phyloP scores from a whole-genome alignment of 53 echinoderm and acorn worm species.

The Zoroaster sp. region DNA sequence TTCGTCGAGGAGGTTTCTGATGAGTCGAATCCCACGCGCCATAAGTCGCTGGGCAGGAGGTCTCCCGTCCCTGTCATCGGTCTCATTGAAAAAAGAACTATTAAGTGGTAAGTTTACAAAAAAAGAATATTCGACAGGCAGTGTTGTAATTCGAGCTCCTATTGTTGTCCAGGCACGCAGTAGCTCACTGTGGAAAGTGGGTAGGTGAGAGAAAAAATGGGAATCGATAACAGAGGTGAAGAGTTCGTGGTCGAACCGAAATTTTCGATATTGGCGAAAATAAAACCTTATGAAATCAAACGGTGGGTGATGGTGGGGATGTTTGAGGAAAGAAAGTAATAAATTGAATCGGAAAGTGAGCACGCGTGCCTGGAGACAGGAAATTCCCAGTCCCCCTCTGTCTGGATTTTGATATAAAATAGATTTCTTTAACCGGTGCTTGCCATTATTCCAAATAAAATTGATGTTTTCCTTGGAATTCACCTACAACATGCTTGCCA shows the following conservation, averaged over 20 bases:
- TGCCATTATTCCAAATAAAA: not conserved
- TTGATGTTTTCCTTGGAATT: conserved; percentile 17
- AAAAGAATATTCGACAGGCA: not conserved
- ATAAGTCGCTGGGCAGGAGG: conserved; percentile 5
- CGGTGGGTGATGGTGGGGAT: not conserved
- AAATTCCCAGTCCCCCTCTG: not conserved
- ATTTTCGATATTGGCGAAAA: not conserved
- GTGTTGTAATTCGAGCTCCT: conserved; percentile 12
- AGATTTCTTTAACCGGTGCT: not conserved
- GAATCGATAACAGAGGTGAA: not conserved
- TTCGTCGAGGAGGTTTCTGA: not conserved
- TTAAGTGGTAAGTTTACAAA: conserved; percentile 22
- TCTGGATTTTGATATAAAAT: not conserved
- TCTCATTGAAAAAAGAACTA: not conserved
- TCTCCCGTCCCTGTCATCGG: not conserved
- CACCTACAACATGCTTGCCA: not conserved
- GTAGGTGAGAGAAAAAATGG: not conserved
- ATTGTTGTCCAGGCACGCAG: conserved; percentile 18
- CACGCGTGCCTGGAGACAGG: not conserved
- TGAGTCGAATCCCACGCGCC: not conserved
- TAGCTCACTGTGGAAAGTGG: not conserved
- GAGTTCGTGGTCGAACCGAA: not conserved
- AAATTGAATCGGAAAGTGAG: not conserved
- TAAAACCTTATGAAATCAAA: not conserved
- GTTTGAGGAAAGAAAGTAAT: not conserved